These are phyloP conservation scores for Odontomachus brunneus DNA, from an alignment of 1,140 invertebrate genomes.

Conservation along the genomic window DNA sequence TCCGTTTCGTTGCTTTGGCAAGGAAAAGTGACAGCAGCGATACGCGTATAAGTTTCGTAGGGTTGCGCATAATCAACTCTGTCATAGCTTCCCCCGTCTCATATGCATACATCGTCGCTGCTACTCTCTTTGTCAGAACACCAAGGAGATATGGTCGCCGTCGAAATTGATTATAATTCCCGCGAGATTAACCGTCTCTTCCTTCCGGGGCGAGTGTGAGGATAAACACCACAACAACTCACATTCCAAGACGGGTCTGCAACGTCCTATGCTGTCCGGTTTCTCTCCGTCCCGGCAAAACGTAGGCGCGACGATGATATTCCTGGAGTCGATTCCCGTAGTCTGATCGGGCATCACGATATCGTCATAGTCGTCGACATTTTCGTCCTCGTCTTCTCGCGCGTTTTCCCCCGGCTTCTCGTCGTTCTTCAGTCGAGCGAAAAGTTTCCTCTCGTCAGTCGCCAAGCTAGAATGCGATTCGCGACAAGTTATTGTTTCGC, in stretches of 20 bases:
- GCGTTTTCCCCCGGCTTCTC: not conserved
- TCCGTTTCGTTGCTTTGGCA: too few relatives aligned
- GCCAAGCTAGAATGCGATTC: too few relatives aligned
- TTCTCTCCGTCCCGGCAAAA: not conserved
- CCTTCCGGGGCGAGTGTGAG: not conserved
- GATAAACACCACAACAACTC: not conserved
- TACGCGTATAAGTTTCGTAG: too few relatives aligned
- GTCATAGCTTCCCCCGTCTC: too few relatives aligned
- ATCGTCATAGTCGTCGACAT: not conserved
- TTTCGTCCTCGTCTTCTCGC: not conserved
- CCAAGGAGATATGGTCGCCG: too few relatives aligned
- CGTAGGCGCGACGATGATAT: not conserved
- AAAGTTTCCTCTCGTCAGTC: constrained; percentile 13
- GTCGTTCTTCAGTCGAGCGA: not conserved
- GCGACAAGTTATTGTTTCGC: too few relatives aligned
- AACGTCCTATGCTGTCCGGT: constrained; percentile 10
- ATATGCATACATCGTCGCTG: too few relatives aligned
- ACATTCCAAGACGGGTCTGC: constrained; percentile 31
- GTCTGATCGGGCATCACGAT: not conserved
- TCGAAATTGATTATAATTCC: too few relatives aligned
- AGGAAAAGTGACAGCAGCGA: too few relatives aligned
- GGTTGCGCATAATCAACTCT: too few relatives aligned
- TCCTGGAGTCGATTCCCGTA: constrained; percentile 1
- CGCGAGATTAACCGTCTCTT: too few relatives aligned
- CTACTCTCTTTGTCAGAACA: too few relatives aligned